These are phyloP conservation scores for Threskiornis aethiopicus DNA, from an alignment of 2,797 vertebrate species.

Conservation along the genomic window DNA sequence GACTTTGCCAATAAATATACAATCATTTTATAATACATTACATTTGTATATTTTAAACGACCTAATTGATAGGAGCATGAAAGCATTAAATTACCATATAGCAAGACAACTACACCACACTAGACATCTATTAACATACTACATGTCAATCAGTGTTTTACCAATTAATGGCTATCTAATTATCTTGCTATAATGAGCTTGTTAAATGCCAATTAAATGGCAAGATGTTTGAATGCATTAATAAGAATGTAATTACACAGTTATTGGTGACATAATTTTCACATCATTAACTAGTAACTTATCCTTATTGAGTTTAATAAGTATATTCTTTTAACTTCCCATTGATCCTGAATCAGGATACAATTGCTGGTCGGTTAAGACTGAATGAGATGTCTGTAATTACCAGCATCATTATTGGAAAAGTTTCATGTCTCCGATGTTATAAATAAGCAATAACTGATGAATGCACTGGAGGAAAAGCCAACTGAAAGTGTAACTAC, in stretches of 20 bases:
- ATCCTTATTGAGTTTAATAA: conserved; percentile 70
- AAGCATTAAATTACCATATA: conserved; percentile 72
- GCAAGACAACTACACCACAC: conserved; percentile 52
- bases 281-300: conserved; percentile 73
- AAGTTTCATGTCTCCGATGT: not conserved
- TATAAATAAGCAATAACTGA: conserved; percentile 29
- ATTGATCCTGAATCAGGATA: conserved; percentile 67
- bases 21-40: conserved; percentile 59
- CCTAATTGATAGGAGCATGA: conserved; percentile 64
- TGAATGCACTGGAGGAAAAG: not conserved
- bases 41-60: conserved; percentile 64
- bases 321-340: conserved; percentile 67
- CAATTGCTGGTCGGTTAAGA: conserved; percentile 14
- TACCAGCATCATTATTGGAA: conserved; percentile 37
- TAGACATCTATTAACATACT: conserved; percentile 70
- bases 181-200: conserved; percentile 74
- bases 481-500: not conserved
- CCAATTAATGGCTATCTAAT: conserved; percentile 79
- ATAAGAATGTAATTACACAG: conserved; percentile 78
- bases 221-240: conserved; percentile 76
- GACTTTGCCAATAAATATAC: conserved; percentile 64
- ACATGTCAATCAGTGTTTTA: conserved; percentile 75
- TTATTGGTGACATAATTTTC: conserved; percentile 76
- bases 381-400: conserved; percentile 39
- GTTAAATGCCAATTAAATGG: conserved; percentile 78